phyloP scores from a whole-genome alignment of 2,888 invertebrate species.

The Agonopterix heracliana region DNA sequence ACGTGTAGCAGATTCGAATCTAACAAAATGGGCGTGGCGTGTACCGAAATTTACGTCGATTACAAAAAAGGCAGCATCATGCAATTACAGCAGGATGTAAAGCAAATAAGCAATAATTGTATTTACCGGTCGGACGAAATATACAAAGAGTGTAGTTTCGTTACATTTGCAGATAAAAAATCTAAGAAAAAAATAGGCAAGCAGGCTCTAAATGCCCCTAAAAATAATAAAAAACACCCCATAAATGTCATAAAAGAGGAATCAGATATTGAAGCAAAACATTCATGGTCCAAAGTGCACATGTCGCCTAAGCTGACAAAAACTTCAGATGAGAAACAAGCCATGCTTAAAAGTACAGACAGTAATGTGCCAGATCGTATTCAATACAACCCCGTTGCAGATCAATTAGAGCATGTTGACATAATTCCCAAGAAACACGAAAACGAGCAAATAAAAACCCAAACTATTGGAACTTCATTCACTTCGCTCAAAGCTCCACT shows the following conservation, averaged over 20 bases:
- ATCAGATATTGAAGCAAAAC: no score
- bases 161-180: constrained; percentile 1
- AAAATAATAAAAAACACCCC: no score
- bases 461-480: constrained; percentile 21
- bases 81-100: constrained; percentile 13
- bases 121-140: constrained; percentile 33
- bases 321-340: no score
- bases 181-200: background rate
- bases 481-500: constrained; percentile 12
- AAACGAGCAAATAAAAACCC: background rate
- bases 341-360: no score
- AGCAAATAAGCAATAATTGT: constrained; percentile 26
- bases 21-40: constrained; percentile 27
- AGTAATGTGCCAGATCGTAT: background rate
- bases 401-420: constrained; percentile 12
- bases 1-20: no score
- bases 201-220: no score
- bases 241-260: no score
- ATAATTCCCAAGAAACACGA: background rate
- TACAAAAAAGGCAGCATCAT: constrained; percentile 12
- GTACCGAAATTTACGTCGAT: constrained; percentile 15
- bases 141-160: constrained; percentile 51
- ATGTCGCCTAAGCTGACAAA: no score
- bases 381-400: constrained; percentile 6
- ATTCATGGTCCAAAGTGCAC: no score